phyloP scores from a whole-genome alignment of 2,113 vertebrate species.

The Gorilla gorilla region DNA sequence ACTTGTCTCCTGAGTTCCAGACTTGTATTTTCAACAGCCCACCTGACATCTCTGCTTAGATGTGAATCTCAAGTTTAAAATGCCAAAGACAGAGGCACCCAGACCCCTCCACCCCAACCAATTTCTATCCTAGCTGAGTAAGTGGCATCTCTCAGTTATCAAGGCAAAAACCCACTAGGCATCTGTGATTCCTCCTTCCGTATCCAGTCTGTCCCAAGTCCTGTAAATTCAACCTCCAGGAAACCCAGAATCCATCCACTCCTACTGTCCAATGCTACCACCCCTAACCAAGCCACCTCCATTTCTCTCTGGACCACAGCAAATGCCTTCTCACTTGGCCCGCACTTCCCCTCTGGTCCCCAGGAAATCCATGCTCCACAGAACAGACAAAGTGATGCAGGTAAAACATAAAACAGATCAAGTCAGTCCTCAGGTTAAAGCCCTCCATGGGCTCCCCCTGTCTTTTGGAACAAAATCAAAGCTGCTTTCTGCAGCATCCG shows the following conservation, averaged over 20 bases:
- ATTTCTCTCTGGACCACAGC: neutral
- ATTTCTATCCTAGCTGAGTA: neutral
- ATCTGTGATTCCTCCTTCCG: neutral
- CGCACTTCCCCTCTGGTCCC: neutral
- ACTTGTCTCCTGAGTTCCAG: neutral
- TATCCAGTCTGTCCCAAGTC: neutral
- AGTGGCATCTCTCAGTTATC: neutral
- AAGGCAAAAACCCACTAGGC: neutral
- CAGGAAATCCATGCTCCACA: neutral
- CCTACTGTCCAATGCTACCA: neutral
- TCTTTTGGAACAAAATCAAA: neutral
- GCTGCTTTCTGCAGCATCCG: neutral
- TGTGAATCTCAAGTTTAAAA: neutral
- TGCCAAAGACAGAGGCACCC: neutral
- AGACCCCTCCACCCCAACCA: neutral
- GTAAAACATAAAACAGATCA: neutral
- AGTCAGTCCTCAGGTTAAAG: neutral
- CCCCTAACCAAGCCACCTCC: neutral
- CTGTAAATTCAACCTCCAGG: neutral
- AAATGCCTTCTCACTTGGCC: neutral
- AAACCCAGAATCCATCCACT: neutral
- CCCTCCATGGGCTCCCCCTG: accelerated
- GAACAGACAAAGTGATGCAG: neutral
- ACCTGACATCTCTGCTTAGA: neutral
- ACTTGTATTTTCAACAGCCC: neutral